A percentile compares a stretch with the other conserved stretches of the same genome.
Conservation (phyloP, 2,113 vertebrate genomes). For the Podarcis cretensis region DNA sequence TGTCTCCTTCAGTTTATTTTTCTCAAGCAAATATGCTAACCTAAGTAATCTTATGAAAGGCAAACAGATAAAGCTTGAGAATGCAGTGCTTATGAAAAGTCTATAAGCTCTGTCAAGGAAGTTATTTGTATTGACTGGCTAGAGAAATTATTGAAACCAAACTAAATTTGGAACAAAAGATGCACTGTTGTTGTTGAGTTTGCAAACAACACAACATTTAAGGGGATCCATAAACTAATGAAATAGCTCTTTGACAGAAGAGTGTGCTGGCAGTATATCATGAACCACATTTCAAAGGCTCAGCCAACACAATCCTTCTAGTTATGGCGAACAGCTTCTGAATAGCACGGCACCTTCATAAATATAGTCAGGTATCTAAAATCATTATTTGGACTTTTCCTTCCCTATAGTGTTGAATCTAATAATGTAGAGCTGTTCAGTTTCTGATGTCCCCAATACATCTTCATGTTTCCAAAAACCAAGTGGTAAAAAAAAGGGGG, state of each 20-base stretch:
- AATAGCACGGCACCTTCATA: background rate
- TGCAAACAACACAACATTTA: conserved; percentile 19
- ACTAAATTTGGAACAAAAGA: conserved; percentile 16
- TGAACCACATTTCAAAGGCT: conserved; percentile 1
- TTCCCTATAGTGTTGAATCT: background rate
- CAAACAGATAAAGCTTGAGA: conserved; percentile 30
- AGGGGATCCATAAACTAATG: conserved; percentile 21
- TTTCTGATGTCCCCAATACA: background rate
- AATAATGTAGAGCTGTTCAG: background rate
- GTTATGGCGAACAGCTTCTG: background rate
- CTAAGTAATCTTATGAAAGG: background rate
- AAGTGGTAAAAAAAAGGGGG: background rate
- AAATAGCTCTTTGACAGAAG: conserved; percentile 16
- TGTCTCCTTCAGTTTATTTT: conserved; percentile 16
- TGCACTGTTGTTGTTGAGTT: background rate
- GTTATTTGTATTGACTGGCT: conserved; percentile 24
- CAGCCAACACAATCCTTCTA: background rate
- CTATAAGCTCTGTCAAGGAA: conserved; percentile 27
- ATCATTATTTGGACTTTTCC: background rate
- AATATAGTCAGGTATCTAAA: background rate
- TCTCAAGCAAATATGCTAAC: conserved; percentile 1
- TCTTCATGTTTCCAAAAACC: background rate
- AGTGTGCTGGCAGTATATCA: background rate
- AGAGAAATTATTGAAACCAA: conserved; percentile 27
- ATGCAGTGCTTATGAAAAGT: conserved; percentile 14